phyloP scores from a whole-genome alignment of 2,113 vertebrate species.

The mouse (Mus musculus) region GRCm39 chr4:84101001-84101500 shows the following conservation, averaged over 20 bases:
- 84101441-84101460: conserved; percentile 25
- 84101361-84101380: background rate
- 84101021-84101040: background rate
- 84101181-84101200: no score
- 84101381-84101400: background rate
- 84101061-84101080: no score
- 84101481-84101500: conserved; percentile 49
- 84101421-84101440: background rate
- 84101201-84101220: no score
- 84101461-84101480: background rate
- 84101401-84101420: background rate
- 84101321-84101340: background rate
- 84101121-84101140: background rate
- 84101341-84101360: background rate
- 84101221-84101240: no score
- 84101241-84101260: background rate
- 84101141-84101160: background rate
- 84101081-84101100: background rate
- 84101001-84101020: background rate
- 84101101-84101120: background rate
- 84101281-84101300: conserved; percentile 8
- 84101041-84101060: background rate
- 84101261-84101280: background rate
- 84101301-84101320: conserved; percentile 39
- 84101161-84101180: background rate